Evolutionary conservation across 2,797 vertebrate species (phyloP).

Genomic region (Craterocephalus amniculus): DNA sequence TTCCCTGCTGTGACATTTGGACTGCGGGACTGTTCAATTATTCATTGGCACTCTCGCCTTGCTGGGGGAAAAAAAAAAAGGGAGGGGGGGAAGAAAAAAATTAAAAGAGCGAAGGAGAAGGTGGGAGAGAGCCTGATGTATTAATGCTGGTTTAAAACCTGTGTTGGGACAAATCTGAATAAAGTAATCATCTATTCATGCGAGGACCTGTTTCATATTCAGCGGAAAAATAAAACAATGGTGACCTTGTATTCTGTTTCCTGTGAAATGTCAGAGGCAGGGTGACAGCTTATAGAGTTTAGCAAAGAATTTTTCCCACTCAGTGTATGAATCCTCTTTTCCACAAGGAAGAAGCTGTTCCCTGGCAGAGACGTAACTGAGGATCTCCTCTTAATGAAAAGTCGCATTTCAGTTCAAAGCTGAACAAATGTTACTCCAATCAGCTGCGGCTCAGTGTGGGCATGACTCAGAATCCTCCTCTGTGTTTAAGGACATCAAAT

Average conservation of each 20-base stretch:
- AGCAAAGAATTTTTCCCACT: conserved; percentile 59
- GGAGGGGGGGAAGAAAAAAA: conserved; percentile 41
- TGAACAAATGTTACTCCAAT: conserved; percentile 77
- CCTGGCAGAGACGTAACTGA: conserved; percentile 47
- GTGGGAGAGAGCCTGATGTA: conserved; percentile 58
- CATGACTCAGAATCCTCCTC: conserved; percentile 67
- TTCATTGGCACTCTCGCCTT: conserved; percentile 77
- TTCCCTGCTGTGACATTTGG: conserved; percentile 85
- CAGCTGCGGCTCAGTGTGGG: conserved; percentile 61
- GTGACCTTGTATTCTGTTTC: conserved; percentile 73
- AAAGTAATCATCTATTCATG: conserved; percentile 80
- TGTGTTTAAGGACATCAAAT: conserved; percentile 58
- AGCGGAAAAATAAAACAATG: conserved; percentile 67
- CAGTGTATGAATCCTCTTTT: conserved; percentile 71
- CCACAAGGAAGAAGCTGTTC: conserved; percentile 66
- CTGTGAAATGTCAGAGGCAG: conserved; percentile 73
- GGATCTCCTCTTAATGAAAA: conserved; percentile 67
- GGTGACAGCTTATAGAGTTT: conserved; percentile 70
- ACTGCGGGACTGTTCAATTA: conserved; percentile 83
- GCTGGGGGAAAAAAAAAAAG: conserved; percentile 23
- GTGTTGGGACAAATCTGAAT: conserved; percentile 79
- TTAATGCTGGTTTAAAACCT: conserved; percentile 72
- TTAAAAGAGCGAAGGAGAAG: conserved; percentile 42
- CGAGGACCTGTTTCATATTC: conserved; percentile 67
- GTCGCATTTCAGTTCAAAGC: conserved; percentile 72